Conservation (phyloP, 2,797 vertebrate species). For the Siniperca obscura region DNA sequence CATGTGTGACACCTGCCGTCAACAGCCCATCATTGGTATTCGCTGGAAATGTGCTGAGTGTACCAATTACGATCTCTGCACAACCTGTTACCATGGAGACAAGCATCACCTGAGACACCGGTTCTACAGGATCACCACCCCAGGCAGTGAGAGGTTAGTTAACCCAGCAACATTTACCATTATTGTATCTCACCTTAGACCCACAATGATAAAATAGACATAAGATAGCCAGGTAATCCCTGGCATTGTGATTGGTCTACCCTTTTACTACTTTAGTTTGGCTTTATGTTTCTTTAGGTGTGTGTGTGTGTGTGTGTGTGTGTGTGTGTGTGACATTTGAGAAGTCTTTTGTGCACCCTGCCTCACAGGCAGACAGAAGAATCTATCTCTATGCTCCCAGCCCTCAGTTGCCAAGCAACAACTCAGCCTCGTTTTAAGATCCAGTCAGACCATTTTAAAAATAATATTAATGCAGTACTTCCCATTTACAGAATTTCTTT, state of each 20-base stretch:
- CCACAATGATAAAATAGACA: conserved; percentile 5
- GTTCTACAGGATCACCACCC: conserved; percentile 99
- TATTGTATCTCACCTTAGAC: conserved; percentile 21
- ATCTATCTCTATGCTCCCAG: conserved; percentile 64
- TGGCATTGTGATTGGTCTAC: conserved; percentile 24
- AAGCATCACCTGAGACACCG: conserved; percentile 98
- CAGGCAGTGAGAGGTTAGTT: conserved; percentile 96
- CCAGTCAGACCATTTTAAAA: conserved; percentile 57
- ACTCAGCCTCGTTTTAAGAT: conserved; percentile 70
- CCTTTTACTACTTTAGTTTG: conserved; percentile 19
- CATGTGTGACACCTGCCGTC: conserved; percentile 99
- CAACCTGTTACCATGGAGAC: conserved; percentile 99
- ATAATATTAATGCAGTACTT: conserved; percentile 36
- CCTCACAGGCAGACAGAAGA: conserved; percentile 57
- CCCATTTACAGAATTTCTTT: conserved; percentile 20
- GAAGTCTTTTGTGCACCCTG: conserved; percentile 65
- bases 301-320: conserved; percentile 40
- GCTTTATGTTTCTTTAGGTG: conserved; percentile 29
- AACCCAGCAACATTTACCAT: conserved; percentile 7
- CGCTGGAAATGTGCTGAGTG: conserved; percentile 99
- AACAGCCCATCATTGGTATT: conserved; percentile 99
- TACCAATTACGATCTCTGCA: conserved; percentile 99
- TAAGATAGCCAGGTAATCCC: conserved; percentile 17
- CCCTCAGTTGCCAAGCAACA: conserved; percentile 82
- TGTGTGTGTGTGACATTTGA: conserved; percentile 60